Evolutionary conservation across 2,888 invertebrate genomes (phyloP), one percentile per base, ranked within the genome.

Genomic region (Pteria penguin): DNA sequence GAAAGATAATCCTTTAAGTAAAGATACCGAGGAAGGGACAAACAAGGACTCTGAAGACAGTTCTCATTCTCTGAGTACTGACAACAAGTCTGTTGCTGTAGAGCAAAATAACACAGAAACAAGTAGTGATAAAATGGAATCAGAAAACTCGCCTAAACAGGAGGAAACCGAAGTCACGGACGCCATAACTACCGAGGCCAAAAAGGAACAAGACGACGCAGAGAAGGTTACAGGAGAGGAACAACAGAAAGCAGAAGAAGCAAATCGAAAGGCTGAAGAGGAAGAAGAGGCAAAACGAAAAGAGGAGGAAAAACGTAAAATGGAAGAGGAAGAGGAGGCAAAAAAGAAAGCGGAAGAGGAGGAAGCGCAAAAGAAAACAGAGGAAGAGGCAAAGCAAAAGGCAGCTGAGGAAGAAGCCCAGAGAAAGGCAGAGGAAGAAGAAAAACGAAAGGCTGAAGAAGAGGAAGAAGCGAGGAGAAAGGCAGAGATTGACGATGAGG

Each of bases 311-410:
- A 55, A 72, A 26, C 24, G 18, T 24, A 22, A 32, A 18, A 55
- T 33, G 36, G 29, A 32, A 32, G 65, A 26, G 22, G 72, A 63
- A 18, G 72, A 72, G 29, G 72, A 63, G 54, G 62, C 54, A 33
- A 29, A 18, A 33, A 33, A 63, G 24, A n/a, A 31, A 33, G 22
- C 8, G 24, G 63, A 18, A 8, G 22, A 33, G 24, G 36, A 33
- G n/a, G 36, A 58, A 55, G 29, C 14, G 4, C 2, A 31, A 24
- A 26, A 18, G 29, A 45, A 33, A 29, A 61, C 26, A 26, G 57
- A 65, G 14, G 29, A 55, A 57, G 31, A 36, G 22, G 55, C 60
- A 22, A 26, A 68, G 60, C 22, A 29, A 57, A 33, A 63, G 55
- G 52, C 55, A 61, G 27, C 29, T 29, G 29, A 22, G 26, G 22